A percentile compares a stretch with the other conserved stretches of the same genome.
Evolutionary conservation across 2,113 vertebrate genomes (phyloP).

Genomic region (Indicator indicator): DNA sequence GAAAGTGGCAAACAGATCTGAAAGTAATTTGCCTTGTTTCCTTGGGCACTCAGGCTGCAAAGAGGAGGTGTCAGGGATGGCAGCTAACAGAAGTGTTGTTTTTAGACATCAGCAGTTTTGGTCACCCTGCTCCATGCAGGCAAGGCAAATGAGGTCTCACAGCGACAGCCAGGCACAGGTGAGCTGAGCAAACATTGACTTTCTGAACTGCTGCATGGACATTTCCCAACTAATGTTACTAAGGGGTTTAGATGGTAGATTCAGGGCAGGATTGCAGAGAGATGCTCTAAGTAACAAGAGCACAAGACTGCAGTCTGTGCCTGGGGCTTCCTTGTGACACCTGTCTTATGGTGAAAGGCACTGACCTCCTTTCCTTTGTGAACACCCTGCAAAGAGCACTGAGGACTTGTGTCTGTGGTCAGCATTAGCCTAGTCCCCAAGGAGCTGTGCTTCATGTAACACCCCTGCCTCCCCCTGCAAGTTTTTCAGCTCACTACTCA

Average conservation of each 20-base stretch:
- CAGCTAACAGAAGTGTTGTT: neutral
- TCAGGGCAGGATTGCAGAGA: neutral
- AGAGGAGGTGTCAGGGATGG: neutral
- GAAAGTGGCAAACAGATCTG: neutral
- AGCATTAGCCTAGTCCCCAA: neutral
- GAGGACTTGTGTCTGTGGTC: neutral
- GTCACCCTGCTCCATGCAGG: neutral
- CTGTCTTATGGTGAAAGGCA: fast-evolving
- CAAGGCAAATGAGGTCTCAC: neutral
- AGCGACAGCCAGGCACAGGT: neutral
- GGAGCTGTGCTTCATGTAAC: neutral
- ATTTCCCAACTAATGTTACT: neutral
- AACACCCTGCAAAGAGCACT: neutral
- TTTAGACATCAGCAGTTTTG: neutral
- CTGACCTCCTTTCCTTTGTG: neutral
- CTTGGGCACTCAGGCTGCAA: neutral
- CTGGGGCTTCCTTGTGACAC: neutral
- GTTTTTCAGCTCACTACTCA: neutral
- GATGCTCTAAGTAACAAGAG: neutral
- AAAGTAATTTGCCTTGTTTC: neutral
- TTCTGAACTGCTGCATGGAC: neutral
- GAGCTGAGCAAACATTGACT: neutral
- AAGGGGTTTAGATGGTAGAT: neutral
- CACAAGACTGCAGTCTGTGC: neutral
- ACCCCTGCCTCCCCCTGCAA: neutral